A percentile compares a stretch with the other conserved stretches of the same genome.
These are phyloP conservation scores for Cactoblastis cactorum DNA, from an alignment of 2,888 invertebrate species.

Conservation along the genomic window DNA sequence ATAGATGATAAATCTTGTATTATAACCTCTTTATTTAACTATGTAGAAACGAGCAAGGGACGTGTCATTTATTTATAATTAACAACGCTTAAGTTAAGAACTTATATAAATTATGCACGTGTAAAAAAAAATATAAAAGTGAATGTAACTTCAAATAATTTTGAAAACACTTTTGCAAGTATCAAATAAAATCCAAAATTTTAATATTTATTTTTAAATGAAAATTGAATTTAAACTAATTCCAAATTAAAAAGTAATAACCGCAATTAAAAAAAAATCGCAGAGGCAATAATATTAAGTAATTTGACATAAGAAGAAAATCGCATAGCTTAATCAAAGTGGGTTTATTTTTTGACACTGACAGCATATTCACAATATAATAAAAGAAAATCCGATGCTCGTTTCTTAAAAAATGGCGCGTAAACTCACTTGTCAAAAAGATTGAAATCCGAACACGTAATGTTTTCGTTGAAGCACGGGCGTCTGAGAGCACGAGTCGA, in stretches of 20 bases:
- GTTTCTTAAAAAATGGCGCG: neutral
- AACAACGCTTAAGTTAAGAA: neutral
- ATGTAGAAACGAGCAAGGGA: conserved; percentile 1
- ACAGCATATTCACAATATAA: neutral
- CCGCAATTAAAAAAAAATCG: neutral
- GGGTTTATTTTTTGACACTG: neutral
- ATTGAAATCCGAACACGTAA: conserved; percentile 22
- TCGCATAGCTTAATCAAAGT: neutral
- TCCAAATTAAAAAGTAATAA: neutral
- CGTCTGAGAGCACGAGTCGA: conserved; percentile 31
- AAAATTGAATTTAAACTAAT: neutral
- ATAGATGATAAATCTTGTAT: neutral
- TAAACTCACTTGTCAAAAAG: conserved; percentile 31
- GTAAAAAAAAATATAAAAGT: neutral
- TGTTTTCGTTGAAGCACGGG: conserved; percentile 23
- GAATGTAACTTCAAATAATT: neutral
- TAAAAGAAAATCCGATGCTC: conserved; percentile 2
- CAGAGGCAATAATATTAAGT: neutral
- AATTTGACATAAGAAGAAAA: neutral
- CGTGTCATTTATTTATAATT: neutral
- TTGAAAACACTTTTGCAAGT: too few relatives aligned
- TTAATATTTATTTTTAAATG: neutral
- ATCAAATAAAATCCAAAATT: too few relatives aligned
- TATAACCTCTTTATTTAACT: neutral
- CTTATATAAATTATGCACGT: too few relatives aligned